Evolutionary conservation across 2,113 vertebrate genomes (phyloP), one percentile per base, ranked within the genome.

Genomic region (Pluvialis apricaria): DNA sequence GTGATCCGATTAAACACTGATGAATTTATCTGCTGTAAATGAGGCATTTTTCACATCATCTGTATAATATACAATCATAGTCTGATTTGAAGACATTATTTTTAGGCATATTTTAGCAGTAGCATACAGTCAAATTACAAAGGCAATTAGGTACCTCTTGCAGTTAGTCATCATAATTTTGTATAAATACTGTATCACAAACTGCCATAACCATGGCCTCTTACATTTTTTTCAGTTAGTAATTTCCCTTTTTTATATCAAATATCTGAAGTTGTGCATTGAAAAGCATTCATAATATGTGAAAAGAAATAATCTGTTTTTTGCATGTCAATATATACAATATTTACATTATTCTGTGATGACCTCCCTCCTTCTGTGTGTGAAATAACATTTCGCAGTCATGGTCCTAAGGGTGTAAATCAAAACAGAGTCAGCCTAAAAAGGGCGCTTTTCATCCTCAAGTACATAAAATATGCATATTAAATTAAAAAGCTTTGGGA

Each of bases 391-490:
- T 94, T 92, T 83, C 79, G 90, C 58, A 92, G 92, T 69, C 84
- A 75, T 58, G 73, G 73, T 88, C 79, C 71, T 94, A 45, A 86
- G 86, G 34, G 17, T 45, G 36, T 90, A 95, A 95, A 94, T 95
- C 82, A 97, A 92, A 93, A 93, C 49, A 80, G 28, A 92, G 28
- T 49, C 71, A 93, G 45, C 29, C 36, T 83, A 86, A 93, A 95
- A 95, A 88, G 26, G 40, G 54, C 0, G 3, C 55, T 92, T 95
- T 88, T 96, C 82, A 93, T 94, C 64, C 92, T 90, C 79, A 96
- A 86, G 93, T 88, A 55, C 76, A 95, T 86, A 92, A 96, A 95
- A 90, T 93, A 95, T 94, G 76, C 86, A 90, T 94, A 83, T 80
- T 81, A 82, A 95, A 93, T 96, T 91, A 94, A 95, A 93, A 94